Evolutionary conservation across 2,888 invertebrate genomes (phyloP).

Genomic region (Watsonalla binaria): DNA sequence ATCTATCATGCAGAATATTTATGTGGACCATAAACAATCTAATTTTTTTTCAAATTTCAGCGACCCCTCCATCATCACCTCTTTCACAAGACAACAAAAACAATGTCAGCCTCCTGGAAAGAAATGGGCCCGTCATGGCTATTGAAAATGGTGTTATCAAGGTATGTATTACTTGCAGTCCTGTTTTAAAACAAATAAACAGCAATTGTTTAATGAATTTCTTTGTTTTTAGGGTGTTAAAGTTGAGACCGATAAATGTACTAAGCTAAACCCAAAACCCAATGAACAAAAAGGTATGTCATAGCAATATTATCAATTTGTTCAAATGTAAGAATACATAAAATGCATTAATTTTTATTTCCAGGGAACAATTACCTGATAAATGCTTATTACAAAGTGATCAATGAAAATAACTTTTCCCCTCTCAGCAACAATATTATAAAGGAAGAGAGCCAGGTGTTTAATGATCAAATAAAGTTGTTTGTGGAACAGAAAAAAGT

Average conservation of each 20-base stretch:
- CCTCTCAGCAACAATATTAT: slow-evolving; percentile 17
- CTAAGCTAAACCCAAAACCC: slow-evolving; percentile 20
- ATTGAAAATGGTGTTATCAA: slow-evolving; percentile 73
- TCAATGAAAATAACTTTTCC: slow-evolving; percentile 48
- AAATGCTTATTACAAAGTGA: slow-evolving; percentile 62
- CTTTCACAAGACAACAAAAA: slow-evolving; percentile 11
- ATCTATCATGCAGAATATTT: too few species aligned
- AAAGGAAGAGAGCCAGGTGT: slow-evolving; percentile 33
- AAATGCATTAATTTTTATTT: slow-evolving; percentile 15
- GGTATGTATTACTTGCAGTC: slow-evolving; percentile 28
- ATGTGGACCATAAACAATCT: too few species aligned
- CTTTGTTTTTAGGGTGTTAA: slow-evolving; percentile 42
- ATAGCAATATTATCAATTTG: not conserved
- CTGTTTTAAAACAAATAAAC: not conserved
- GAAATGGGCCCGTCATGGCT: slow-evolving; percentile 58
- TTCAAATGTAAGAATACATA: too few species aligned
- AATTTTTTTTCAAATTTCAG: not conserved
- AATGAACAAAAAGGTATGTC: slow-evolving; percentile 32
- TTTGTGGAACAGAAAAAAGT: slow-evolving; percentile 48
- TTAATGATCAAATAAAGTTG: slow-evolving; percentile 40
- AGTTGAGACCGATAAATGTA: slow-evolving; percentile 33
- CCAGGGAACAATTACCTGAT: slow-evolving; percentile 42
- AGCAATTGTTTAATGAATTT: slow-evolving; percentile 1
- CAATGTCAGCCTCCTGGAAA: slow-evolving; percentile 31
- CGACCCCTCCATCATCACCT: slow-evolving; percentile 5